Base-by-base conservation (phyloP, 1,140 invertebrate genomes). In the Formica selysi region DNA sequence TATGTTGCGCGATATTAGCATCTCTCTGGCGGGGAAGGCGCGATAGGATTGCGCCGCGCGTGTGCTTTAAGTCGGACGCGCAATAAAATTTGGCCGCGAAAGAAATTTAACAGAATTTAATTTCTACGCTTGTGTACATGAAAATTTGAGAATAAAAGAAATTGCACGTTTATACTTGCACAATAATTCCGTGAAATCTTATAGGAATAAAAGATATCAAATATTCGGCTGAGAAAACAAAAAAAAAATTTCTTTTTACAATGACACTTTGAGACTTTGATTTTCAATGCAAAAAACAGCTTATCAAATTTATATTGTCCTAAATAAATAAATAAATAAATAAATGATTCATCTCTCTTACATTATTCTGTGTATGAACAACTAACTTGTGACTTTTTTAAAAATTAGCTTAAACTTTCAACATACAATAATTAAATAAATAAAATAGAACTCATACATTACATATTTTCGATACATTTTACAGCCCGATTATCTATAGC, bases 31-130 rank as follows among this genome's bases (percentile, higher is more conserved):
- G 44, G 64, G 54, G 29, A 32, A 79, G 76, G 62, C 29, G 76
- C 62, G 19, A 81, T 81, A 54, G 79, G 79, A 73, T 73, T 81
- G 79, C 67, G 79, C 79, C 67, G 38, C 54, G 54, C 5, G 32
- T 36, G 44, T 8, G 65, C 79, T 73, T 83, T 83, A 83, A 38
- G 68, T 74, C 79, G 79, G 7, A 74, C 19, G 44, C 79, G 57
- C 79, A 59, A 73, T 44, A 54, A 59, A 73, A 8, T 41, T 59
- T 71, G 4, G 38, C 22, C 16, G 64, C 48, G 44, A 57, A 67
- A 26, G 26, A 19, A 59, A n/a, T n/a, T 32, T 22, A 22, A 59
- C 19, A 59, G 41, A 32, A 67, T 36, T 57, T 16, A n/a, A 80
- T 68, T 80, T 48, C 8, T 16, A 16, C 36, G 11, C 22, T 32